phyloP scores from a whole-genome alignment of 2,888 invertebrate species.

The Pediacus dermestoides region DNA sequence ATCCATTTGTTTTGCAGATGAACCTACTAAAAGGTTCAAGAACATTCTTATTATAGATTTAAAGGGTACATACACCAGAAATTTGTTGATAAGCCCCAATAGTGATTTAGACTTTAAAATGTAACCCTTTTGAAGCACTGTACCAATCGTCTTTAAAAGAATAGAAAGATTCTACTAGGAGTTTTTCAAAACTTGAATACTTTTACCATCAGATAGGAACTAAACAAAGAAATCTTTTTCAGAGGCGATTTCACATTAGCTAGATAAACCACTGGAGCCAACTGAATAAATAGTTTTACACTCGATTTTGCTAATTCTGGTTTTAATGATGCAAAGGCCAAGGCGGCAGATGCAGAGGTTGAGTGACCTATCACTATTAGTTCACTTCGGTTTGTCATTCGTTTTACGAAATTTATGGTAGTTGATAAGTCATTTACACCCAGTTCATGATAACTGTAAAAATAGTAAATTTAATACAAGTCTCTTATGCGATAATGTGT shows the following conservation, averaged over 20 bases:
- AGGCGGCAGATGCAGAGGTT: constrained; percentile 14
- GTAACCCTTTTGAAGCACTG: too few species aligned
- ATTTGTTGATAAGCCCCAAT: background rate
- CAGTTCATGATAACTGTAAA: constrained; percentile 19
- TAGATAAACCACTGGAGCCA: constrained; percentile 15
- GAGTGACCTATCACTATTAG: constrained; percentile 20
- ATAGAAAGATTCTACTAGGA: too few species aligned
- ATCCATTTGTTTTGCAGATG: constrained; percentile 9
- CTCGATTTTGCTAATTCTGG: constrained; percentile 14
- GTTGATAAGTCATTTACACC: constrained; percentile 18
- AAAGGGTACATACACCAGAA: background rate
- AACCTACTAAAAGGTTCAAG: constrained; percentile 4
- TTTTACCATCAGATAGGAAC: background rate
- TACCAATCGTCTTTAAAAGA: too few species aligned
- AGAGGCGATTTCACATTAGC: background rate
- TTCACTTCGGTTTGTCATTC: constrained; percentile 12
- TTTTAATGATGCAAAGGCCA: constrained; percentile 18
- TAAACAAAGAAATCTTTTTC: background rate
- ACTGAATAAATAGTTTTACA: constrained; percentile 14
- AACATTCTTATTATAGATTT: too few species aligned
- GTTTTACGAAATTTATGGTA: constrained; percentile 12
- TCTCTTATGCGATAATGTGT: background rate
- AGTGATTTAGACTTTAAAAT: too few species aligned
- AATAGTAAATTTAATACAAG: background rate
- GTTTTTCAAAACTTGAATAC: background rate